phyloP scores from a whole-genome alignment of 2,797 vertebrate species.

The Notamacropus eugenii region DNA sequence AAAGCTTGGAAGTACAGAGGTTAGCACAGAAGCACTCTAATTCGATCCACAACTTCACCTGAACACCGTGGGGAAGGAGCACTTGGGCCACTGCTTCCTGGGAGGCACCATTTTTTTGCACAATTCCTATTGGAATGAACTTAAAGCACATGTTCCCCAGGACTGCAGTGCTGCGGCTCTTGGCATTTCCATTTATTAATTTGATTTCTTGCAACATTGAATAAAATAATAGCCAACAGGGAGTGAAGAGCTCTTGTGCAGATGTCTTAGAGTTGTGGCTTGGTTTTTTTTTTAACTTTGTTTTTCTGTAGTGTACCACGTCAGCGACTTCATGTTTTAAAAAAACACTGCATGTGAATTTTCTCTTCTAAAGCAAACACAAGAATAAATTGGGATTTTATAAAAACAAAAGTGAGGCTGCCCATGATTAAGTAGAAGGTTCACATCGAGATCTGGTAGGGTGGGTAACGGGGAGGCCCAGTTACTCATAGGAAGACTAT shows the following conservation, averaged over 20 bases:
- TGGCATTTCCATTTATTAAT: neutral
- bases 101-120: neutral
- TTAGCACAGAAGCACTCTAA: neutral
- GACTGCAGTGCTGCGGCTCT: neutral
- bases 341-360: constrained; percentile 27
- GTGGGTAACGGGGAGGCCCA: constrained; percentile 59
- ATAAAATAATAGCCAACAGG: neutral
- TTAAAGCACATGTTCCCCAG: neutral
- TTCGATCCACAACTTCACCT: neutral
- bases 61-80: neutral
- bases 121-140: neutral
- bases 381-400: constrained; percentile 26
- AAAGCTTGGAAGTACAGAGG: neutral
- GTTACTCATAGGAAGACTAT: constrained; percentile 86
- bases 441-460: constrained; percentile 57
- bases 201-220: constrained; percentile 18
- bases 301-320: neutral
- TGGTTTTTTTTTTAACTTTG: neutral
- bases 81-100: neutral
- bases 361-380: neutral
- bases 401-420: neutral
- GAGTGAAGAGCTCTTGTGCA: neutral
- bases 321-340: constrained; percentile 14
- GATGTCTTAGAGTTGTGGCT: constrained; percentile 3
- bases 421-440: neutral